Evolutionary conservation across 30 jellyfish, hydroid and myxozoan species (phyloP).

Genomic region (Phacellophora camtschatica): DNA sequence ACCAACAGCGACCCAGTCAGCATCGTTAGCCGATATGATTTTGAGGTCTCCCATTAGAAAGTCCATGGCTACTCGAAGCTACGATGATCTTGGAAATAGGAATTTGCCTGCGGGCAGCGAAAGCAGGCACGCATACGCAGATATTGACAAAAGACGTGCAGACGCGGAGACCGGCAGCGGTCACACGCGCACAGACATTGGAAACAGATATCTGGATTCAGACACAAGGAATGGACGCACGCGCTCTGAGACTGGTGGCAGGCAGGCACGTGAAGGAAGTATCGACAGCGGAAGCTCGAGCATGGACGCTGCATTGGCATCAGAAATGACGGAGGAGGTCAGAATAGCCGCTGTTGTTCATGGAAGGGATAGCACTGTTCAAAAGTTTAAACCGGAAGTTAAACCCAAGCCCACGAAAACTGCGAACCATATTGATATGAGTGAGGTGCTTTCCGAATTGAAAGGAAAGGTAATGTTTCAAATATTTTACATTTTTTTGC

Average conservation of each 20-base stretch:
- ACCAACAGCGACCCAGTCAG: constrained; percentile 5
- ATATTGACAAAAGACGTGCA: too few species aligned
- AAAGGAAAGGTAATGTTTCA: constrained; percentile 25
- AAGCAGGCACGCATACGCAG: too few species aligned
- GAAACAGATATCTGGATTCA: background rate
- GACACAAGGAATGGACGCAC: too few species aligned
- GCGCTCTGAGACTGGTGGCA: background rate
- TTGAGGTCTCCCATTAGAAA: constrained; percentile 34
- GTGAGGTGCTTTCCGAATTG: constrained; percentile 45
- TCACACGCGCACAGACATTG: background rate
- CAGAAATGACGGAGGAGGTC: constrained; percentile 58
- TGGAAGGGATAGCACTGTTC: constrained; percentile 1
- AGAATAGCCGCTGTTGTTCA: constrained; percentile 50
- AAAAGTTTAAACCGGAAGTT: too few species aligned
- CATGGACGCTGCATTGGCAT: constrained; percentile 48
- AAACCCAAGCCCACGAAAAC: background rate
- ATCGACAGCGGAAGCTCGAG: background rate
- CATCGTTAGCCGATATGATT: constrained; percentile 14
- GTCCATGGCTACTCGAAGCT: constrained; percentile 15
- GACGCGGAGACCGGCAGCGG: background rate
- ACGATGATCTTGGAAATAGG: constrained; percentile 15
- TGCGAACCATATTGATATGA: constrained; percentile 15
- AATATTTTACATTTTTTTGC: too few species aligned
- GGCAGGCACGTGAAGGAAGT: background rate
- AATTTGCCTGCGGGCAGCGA: background rate